These are phyloP conservation scores for Calliopum simillimum DNA, from an alignment of 2,888 invertebrate species.

Conservation along the genomic window DNA sequence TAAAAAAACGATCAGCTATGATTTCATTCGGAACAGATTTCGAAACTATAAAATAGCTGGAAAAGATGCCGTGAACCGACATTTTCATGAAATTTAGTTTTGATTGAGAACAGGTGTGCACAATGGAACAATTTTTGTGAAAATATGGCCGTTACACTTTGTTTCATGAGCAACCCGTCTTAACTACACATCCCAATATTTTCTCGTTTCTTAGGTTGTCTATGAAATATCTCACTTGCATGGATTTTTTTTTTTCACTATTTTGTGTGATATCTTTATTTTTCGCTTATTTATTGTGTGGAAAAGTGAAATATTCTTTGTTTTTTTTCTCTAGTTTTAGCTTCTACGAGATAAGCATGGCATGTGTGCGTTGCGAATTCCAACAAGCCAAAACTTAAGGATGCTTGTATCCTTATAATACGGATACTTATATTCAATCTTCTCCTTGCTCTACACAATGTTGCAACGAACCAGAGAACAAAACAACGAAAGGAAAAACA, in stretches of 20 bases:
- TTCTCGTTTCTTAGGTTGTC: too few relatives aligned
- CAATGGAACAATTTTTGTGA: too few relatives aligned
- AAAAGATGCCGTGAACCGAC: too few relatives aligned
- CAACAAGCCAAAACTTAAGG: not conserved
- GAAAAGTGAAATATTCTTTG: conserved; percentile 28
- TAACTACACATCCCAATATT: too few relatives aligned
- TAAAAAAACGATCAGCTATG: too few relatives aligned
- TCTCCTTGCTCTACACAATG: not conserved
- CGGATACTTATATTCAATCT: conserved; percentile 33
- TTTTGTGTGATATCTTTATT: conserved; percentile 6
- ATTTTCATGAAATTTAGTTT: too few relatives aligned
- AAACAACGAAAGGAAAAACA: not conserved
- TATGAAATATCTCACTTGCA: not conserved
- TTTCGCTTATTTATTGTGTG: conserved; percentile 34
- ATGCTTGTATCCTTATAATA: conserved; percentile 17
- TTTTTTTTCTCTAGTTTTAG: conserved; percentile 4
- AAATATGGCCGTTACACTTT: too few relatives aligned
- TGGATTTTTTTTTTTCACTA: not conserved
- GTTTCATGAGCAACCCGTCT: too few relatives aligned
- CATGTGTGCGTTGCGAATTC: too few relatives aligned
- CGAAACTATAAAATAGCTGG: too few relatives aligned
- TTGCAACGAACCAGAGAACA: not conserved
- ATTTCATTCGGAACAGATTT: too few relatives aligned
- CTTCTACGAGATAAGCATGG: not conserved
- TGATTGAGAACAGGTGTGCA: too few relatives aligned